A percentile compares a stretch with the other conserved stretches of the same genome.
phyloP scores from a whole-genome alignment of 2,888 invertebrate species.

The Nemoura dubitans region DNA sequence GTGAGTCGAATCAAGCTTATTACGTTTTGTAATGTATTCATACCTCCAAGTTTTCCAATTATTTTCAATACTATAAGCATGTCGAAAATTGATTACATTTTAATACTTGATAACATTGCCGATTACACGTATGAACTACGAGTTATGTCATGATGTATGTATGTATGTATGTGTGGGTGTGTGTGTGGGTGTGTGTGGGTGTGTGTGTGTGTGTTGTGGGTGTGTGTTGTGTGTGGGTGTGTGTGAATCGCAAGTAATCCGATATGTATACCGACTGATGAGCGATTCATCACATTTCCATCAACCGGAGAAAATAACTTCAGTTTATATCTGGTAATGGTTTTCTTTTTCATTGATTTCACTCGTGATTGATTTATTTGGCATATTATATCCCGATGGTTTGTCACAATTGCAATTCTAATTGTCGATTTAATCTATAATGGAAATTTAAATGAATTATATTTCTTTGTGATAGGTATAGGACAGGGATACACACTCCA shows the following conservation, averaged over 20 bases:
- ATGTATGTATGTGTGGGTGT: too few relatives aligned
- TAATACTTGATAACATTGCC: neutral
- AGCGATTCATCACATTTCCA: neutral
- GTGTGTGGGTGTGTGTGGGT: too few relatives aligned
- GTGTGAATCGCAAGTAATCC: neutral
- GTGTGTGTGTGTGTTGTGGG: too few relatives aligned
- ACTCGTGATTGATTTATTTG: neutral
- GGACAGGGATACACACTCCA: too few relatives aligned
- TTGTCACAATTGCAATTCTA: neutral
- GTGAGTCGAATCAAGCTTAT: neutral
- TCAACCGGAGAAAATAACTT: neutral
- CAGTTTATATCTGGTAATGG: neutral
- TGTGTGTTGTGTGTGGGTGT: neutral
- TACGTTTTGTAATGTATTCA: neutral
- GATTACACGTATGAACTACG: neutral
- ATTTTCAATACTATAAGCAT: neutral
- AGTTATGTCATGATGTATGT: neutral
- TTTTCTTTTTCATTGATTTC: neutral
- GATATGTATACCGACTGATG: neutral
- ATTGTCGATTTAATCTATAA: neutral
- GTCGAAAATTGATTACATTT: conserved; percentile 12
- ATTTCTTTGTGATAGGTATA: too few relatives aligned
- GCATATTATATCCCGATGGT: neutral
- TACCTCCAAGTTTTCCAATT: neutral
- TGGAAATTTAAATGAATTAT: too few relatives aligned